Percentiles rank a stretch among this genome's conserved stretches.
Conservation (phyloP, 2,888 invertebrate species). For the Eupsilia transversa region DNA sequence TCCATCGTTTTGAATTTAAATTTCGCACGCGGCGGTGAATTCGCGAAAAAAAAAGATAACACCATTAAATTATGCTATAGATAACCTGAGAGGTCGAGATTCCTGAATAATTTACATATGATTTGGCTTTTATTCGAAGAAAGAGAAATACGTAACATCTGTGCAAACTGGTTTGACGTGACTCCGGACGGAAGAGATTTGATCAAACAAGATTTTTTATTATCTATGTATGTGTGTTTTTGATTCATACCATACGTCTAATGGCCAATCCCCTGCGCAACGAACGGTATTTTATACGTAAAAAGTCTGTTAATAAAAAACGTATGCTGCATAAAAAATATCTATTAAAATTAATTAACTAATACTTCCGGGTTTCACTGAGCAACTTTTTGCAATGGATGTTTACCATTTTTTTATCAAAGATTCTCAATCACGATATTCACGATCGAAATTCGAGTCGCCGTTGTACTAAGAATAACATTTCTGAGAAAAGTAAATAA, state of each 20-base stretch:
- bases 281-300: conserved; percentile 30
- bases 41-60: conserved; percentile 53
- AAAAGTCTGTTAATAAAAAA: conserved; percentile 12
- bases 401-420: conserved; percentile 13
- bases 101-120: conserved; percentile 66
- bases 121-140: conserved; percentile 55
- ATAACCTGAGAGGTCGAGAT: conserved; percentile 55
- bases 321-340: conserved; percentile 19
- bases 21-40: conserved; percentile 44
- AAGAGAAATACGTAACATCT: conserved; percentile 49
- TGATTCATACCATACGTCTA: conserved; percentile 40
- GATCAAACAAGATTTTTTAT: conserved; percentile 42
- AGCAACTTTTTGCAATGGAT: conserved; percentile 20
- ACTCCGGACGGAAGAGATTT: conserved; percentile 52
- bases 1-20: conserved; percentile 49
- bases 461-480: conserved; percentile 25
- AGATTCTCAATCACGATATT: neutral
- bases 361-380: conserved; percentile 37
- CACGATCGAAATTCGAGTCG: conserved; percentile 36
- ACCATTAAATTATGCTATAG: conserved; percentile 49
- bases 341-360: conserved; percentile 28
- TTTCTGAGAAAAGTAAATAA: conserved; percentile 47
- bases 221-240: conserved; percentile 34
- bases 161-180: conserved; percentile 54
- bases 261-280: conserved; percentile 16